phyloP scores from a whole-genome alignment of 2,888 invertebrate species.

The Aleiodes leptofemur region DNA sequence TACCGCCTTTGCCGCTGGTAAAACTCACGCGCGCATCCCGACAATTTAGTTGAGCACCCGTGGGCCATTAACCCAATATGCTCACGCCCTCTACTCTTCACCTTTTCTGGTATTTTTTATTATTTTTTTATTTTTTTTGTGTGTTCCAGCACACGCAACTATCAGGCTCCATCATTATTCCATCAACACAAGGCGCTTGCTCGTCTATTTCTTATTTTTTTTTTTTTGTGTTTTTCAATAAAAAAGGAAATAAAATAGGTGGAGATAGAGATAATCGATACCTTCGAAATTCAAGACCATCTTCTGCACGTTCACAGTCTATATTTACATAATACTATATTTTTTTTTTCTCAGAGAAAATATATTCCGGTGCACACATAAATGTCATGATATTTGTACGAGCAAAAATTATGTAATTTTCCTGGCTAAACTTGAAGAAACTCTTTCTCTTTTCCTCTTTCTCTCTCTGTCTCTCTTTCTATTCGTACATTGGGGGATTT shows the following conservation, averaged over 20 bases:
- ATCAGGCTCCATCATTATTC: slow-evolving; percentile 43
- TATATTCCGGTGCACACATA: not conserved
- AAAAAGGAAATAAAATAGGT: not conserved
- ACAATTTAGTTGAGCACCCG: slow-evolving; percentile 43
- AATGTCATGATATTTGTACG: too few relatives aligned
- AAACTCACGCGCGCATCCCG: slow-evolving; percentile 38
- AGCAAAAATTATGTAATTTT: too few relatives aligned
- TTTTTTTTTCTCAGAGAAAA: slow-evolving; percentile 10
- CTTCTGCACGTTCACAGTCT: too few relatives aligned
- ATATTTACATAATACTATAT: too few relatives aligned
- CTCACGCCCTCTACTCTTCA: slow-evolving; percentile 42
- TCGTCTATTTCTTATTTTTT: not conserved
- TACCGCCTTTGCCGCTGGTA: slow-evolving; percentile 17
- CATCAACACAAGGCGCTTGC: slow-evolving; percentile 38
- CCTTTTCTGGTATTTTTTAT: slow-evolving; percentile 33
- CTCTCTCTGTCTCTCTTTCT: too few relatives aligned
- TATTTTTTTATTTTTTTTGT: slow-evolving; percentile 32
- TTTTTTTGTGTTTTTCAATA: too few relatives aligned
- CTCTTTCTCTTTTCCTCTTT: too few relatives aligned
- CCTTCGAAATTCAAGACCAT: too few relatives aligned
- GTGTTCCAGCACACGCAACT: not conserved
- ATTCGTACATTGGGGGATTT: slow-evolving; percentile 28
- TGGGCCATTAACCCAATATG: slow-evolving; percentile 36
- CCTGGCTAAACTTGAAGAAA: too few relatives aligned
- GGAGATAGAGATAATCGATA: not conserved